phyloP scores from a whole-genome alignment of 1,140 invertebrate genomes.

The Drosophila tropicalis region DNA sequence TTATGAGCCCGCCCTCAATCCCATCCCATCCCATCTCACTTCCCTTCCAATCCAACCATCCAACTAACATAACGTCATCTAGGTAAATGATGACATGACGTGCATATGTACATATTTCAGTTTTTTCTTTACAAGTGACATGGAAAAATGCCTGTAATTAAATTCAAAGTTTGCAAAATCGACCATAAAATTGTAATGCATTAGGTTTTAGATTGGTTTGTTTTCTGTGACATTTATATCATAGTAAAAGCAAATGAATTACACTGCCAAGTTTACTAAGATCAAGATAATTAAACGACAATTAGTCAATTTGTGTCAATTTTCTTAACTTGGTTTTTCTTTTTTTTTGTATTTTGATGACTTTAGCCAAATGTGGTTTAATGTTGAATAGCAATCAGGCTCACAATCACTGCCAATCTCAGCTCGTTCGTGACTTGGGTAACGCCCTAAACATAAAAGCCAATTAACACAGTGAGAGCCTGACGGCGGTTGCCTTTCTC shows the following conservation, averaged over 20 bases:
- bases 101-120: neutral
- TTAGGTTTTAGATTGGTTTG: too few relatives aligned
- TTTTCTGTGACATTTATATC: too few relatives aligned
- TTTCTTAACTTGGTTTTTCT: neutral
- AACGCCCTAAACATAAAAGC: constrained; percentile 12
- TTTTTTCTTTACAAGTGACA: too few relatives aligned
- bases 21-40: neutral
- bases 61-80: neutral
- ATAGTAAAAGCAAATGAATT: too few relatives aligned
- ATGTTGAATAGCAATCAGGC: constrained; percentile 4
- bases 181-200: too few relatives aligned
- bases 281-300: neutral
- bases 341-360: neutral
- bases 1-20: constrained; percentile 37
- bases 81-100: neutral
- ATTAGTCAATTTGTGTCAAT: constrained; percentile 1
- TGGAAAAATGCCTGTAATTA: too few relatives aligned
- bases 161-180: too few relatives aligned
- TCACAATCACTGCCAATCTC: constrained; percentile 8
- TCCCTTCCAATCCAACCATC: neutral
- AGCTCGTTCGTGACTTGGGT: constrained; percentile 1
- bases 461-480: constrained; percentile 11
- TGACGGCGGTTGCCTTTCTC: neutral
- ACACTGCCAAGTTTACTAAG: too few relatives aligned
- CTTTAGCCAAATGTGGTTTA: neutral